A percentile compares a stretch with the other conserved stretches of the same genome.
Evolutionary conservation across 2,888 invertebrate genomes (phyloP).

Genomic region (Spisula subtruncata): DNA sequence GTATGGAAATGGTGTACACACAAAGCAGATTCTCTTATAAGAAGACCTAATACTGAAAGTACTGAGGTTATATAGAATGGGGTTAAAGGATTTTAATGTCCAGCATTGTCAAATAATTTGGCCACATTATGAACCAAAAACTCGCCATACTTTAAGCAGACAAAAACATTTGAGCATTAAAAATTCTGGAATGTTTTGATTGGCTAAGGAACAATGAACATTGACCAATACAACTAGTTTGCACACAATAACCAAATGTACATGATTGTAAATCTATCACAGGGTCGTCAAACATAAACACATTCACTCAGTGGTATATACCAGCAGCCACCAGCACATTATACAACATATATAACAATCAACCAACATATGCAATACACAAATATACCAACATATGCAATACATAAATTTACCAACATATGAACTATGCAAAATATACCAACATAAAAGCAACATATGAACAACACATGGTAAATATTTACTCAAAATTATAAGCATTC

Average conservation of each 20-base stretch:
- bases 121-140: neutral
- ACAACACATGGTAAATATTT: neutral
- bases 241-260: neutral
- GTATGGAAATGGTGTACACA: too few species aligned
- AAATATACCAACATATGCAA: neutral
- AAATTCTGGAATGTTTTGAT: conserved; percentile 3
- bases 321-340: neutral
- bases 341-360: neutral
- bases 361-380: neutral
- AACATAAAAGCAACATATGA: neutral
- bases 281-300: neutral
- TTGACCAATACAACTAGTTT: neutral
- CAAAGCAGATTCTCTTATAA: too few species aligned
- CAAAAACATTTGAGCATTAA: neutral
- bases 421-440: neutral
- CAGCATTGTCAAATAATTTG: neutral
- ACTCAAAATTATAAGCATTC: neutral
- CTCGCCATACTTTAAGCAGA: neutral
- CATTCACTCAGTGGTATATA: neutral
- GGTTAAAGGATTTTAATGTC: neutral
- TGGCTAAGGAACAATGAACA: neutral
- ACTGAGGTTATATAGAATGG: too few species aligned
- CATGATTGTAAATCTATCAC: neutral
- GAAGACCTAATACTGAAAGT: too few species aligned
- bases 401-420: neutral